phyloP scores from a whole-genome alignment of 2,113 vertebrate genomes.

The Haliaeetus leucogaster region DNA sequence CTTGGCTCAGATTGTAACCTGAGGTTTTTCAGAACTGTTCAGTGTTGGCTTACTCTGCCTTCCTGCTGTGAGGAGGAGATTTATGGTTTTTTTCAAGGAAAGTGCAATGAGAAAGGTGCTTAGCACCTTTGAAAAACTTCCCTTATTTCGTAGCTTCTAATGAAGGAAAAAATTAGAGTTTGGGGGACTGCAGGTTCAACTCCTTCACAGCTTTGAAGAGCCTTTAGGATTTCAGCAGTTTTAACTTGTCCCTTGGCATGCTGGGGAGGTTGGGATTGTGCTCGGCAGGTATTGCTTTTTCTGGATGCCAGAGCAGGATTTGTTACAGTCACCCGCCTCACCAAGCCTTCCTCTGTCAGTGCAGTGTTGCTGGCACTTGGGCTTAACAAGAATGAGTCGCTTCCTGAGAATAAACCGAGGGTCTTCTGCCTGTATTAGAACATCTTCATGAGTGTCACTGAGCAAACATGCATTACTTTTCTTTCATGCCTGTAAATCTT shows the following conservation, averaged over 20 bases:
- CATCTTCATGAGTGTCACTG: not conserved
- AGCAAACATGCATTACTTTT: not conserved
- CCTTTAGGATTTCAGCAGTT: not conserved
- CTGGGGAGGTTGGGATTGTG: not conserved
- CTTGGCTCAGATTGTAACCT: not conserved
- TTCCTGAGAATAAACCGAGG: not conserved
- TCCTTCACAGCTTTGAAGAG: not conserved
- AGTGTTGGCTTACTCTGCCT: not conserved
- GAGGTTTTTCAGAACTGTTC: not conserved
- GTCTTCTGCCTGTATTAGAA: not conserved
- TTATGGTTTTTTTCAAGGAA: not conserved
- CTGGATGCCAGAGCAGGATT: not conserved
- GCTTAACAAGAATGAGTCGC: not conserved
- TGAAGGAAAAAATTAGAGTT: not conserved
- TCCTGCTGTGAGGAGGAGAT: not conserved
- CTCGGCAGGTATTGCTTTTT: not conserved
- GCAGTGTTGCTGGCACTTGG: too few relatives aligned
- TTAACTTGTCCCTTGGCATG: not conserved
- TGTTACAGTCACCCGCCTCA: not conserved
- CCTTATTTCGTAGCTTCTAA: not conserved
- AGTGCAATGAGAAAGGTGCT: not conserved
- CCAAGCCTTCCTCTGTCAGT: not conserved
- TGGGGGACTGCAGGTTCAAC: not conserved
- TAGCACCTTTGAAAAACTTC: not conserved
- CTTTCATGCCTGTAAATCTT: not conserved